Percentiles rank a stretch among this genome's conserved stretches.
phyloP scores from a whole-genome alignment of 2,113 vertebrate genomes.

The Emberiza fucata region DNA sequence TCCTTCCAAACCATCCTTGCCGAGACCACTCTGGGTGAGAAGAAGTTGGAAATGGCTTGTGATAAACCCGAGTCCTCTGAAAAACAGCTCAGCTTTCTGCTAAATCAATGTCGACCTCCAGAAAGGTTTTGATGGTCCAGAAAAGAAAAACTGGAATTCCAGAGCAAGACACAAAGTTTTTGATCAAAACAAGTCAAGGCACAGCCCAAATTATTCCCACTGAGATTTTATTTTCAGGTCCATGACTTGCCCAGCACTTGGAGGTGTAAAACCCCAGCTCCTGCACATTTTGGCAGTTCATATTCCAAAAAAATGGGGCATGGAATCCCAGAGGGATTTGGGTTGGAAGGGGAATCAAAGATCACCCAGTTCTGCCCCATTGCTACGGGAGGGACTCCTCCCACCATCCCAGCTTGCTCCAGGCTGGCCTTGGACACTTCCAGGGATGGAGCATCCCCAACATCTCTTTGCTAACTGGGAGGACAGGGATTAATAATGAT shows the following conservation, averaged over 20 bases:
- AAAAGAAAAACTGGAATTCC: not conserved
- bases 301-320: not conserved
- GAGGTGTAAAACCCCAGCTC: not conserved
- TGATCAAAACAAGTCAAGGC: not conserved
- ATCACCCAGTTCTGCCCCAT: not conserved
- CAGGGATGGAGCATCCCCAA: not conserved
- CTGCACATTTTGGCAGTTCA: not conserved
- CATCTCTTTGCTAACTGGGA: not conserved
- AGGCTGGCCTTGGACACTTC: not conserved
- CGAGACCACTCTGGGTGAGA: not conserved
- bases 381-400: not conserved
- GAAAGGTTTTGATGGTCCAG: not conserved
- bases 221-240: not conserved
- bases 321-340: not conserved
- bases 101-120: not conserved
- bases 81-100: not conserved
- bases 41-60: not conserved
- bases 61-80: not conserved
- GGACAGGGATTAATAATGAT: not conserved
- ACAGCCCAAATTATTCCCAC: too few species aligned
- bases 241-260: not conserved
- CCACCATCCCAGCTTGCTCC: not conserved
- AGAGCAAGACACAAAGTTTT: not conserved
- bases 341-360: not conserved
- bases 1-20: not conserved